These are phyloP conservation scores for Saturnia pavonia DNA, from an alignment of 2,888 invertebrate species.

Conservation along the genomic window DNA sequence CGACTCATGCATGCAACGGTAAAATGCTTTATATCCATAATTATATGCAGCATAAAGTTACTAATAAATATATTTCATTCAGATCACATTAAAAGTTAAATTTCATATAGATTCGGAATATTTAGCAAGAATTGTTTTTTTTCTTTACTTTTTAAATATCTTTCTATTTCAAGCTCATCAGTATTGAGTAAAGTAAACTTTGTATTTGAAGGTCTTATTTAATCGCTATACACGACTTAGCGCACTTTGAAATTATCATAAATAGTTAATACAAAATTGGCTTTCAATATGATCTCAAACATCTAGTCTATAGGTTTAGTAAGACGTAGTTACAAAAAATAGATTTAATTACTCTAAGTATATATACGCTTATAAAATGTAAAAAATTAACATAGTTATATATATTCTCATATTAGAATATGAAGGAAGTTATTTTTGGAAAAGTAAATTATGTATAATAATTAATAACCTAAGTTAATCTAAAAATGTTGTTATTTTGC, in stretches of 20 bases:
- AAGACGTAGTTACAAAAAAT: constrained; percentile 26
- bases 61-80: not conserved
- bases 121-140: not conserved
- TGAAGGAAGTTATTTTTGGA: not conserved
- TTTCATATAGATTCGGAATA: not conserved
- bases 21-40: not conserved
- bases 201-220: not conserved
- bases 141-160: not conserved
- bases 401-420: not conserved
- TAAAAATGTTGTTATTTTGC: too few relatives aligned
- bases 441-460: too few relatives aligned
- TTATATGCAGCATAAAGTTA: not conserved
- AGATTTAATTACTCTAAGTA: constrained; percentile 21
- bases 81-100: not conserved
- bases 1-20: not conserved
- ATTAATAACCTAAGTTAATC: too few relatives aligned
- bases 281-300: constrained; percentile 65
- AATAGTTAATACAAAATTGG: constrained; percentile 40
- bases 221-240: constrained; percentile 8
- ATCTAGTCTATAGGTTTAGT: constrained; percentile 44
- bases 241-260: constrained; percentile 14
- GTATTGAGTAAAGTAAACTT: not conserved
- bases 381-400: not conserved
- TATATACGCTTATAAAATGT: constrained; percentile 19
- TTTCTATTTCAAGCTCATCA: not conserved